phyloP scores from a whole-genome alignment of 2,113 vertebrate species.

The Daubentonia madagascariensis region DNA sequence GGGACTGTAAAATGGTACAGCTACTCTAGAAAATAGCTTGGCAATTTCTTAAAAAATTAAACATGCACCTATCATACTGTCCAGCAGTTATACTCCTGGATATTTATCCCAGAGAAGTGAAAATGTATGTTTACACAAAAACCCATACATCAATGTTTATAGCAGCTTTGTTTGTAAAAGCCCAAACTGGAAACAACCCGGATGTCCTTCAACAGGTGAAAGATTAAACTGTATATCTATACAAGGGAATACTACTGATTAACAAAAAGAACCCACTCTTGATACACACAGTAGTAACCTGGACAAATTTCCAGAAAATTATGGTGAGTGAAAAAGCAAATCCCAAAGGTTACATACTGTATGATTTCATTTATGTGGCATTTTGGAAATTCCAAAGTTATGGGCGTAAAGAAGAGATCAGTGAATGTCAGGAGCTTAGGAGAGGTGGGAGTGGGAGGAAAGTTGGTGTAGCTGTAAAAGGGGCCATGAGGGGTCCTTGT shows the following conservation, averaged over 20 bases:
- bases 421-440: background rate
- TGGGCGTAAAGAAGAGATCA: background rate
- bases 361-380: background rate
- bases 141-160: background rate
- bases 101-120: background rate
- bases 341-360: background rate
- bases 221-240: background rate
- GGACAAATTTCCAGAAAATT: background rate
- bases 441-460: background rate
- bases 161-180: background rate
- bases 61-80: background rate
- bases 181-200: background rate
- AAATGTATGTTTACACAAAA: background rate
- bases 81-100: background rate
- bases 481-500: background rate
- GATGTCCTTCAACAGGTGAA: background rate
- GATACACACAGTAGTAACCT: background rate
- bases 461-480: background rate
- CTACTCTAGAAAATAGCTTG: background rate
- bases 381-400: conserved; percentile 8
- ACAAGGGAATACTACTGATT: background rate
- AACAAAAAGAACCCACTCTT: background rate
- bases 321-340: background rate
- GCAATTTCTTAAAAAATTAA: background rate
- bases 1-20: background rate